Base-by-base conservation (phyloP, 2,888 invertebrate genomes). In the Orthosia gothica region DNA sequence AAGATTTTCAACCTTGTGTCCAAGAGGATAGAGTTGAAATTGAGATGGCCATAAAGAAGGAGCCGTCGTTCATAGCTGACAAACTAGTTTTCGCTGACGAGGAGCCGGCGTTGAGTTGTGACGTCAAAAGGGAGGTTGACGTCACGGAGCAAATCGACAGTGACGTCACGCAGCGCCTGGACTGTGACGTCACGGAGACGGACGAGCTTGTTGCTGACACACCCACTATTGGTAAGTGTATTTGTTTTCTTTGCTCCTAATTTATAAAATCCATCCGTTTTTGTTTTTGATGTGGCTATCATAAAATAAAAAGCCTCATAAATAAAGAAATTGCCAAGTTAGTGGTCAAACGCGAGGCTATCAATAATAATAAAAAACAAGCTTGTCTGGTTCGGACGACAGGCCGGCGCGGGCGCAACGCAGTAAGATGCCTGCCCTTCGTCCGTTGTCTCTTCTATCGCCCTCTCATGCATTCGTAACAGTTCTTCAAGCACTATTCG, bases 71-170 rank as follows among this genome's bases (percentile, higher is more conserved):
- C 54, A 64, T 80, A 47, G 59, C 72, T 26, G 49, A 52, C 16
- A 83, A 79, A 26, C 20, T 84, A 58, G 13, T 26, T 45, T 81
- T 80, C 11, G 40, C 0, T 18, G 73, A 80, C 4, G 83, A 82
- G 15, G 59, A 49, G 20, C 3, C 20, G 16, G 23, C 0, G 23
- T 26, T 0, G 45, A 55, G 50, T 13, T n/a, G 45, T 20, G 65
- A 75, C 45, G 54, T 61, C 52, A 55, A 18, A 20, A 23, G 9
- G n/a, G 40, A 59, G 13, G 12, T 5, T 59, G 57, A 78, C 26
- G 67, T 59, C 49, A 82, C 26, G 5, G 15, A 1, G 3, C 15
- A 1, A 18, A 23, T 49, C 49, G 59, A 40, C 13, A 40, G 9
- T 59, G 62, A 78, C 20, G 76, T 59, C 54, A 82, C 23, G 5